phyloP scores from a whole-genome alignment of 2,113 vertebrate genomes.

The Craseonycteris thonglongyai region DNA sequence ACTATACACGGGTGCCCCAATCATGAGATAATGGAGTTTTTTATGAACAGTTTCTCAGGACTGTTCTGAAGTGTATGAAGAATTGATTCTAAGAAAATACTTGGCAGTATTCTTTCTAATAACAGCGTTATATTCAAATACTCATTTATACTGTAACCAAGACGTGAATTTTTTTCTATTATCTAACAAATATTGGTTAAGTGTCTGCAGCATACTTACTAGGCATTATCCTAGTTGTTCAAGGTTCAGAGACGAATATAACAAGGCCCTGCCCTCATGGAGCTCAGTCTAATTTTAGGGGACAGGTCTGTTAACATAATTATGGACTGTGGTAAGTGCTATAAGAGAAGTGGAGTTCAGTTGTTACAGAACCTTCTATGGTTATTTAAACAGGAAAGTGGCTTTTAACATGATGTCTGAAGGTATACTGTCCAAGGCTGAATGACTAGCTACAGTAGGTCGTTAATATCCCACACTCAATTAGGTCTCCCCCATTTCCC shows the following conservation, averaged over 20 bases:
- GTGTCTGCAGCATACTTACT: not conserved
- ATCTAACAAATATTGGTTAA: not conserved
- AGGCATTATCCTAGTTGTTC: not conserved
- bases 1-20: not conserved
- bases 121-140: not conserved
- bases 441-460: not conserved
- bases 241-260: not conserved
- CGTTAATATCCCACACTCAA: not conserved
- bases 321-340: not conserved
- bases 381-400: not conserved
- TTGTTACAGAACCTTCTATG: not conserved
- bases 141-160: not conserved
- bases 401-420: no score
- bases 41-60: not conserved
- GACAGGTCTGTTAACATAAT: not conserved
- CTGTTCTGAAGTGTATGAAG: not conserved
- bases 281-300: not conserved
- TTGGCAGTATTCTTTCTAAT: not conserved
- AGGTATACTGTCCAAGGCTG: no score
- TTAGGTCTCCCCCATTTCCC: not conserved
- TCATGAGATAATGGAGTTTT: not conserved
- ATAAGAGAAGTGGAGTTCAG: not conserved
- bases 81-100: not conserved
- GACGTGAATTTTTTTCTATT: not conserved
- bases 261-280: not conserved